Base-by-base conservation (phyloP, 2,797 vertebrate species). In the Spondyliosoma cantharus region DNA sequence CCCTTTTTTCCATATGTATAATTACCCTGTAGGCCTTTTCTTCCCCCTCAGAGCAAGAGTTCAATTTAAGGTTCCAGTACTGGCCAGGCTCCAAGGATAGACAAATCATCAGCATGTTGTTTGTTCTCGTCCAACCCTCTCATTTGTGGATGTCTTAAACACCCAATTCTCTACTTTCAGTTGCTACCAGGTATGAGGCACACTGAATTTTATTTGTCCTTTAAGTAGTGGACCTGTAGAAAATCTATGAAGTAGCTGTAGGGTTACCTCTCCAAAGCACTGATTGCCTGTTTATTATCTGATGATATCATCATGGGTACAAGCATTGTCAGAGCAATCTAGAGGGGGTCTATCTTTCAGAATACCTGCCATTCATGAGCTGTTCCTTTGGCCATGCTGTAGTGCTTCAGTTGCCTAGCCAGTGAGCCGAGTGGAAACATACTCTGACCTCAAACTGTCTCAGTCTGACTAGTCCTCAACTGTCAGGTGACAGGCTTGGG, bases 371-470 rank as follows among this genome's bases (percentile, higher is more conserved):
- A 76, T 64, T 82, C 81, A 79, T 17, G 48, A 62, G 61, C 7
- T 9, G 3, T 12, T 54, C 43, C 57, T 49, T 46, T 64, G 67
- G 69, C 58, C 53, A 43, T 59, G 69, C 20, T 65, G 60, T 19
- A 60, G 57, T 22, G 73, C 67, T 85, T 61, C 46, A 24, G 64
- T 53, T 0, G 52, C 67, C 45, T n/a, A 69, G 63, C 46, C 74
- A 71, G 48, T 22, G 82, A 89, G 74, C 65, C 32, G 16, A 82
- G 61, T 50, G 66, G 74, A 82, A 81, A 84, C 43, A 66, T 16
- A 20, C 45, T 53, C 73, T 90, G 89, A 85, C 93, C 93, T 90
- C 87, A 94, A 92, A 93, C 91, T 85, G 60, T 86, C 75, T 80
- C 73, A 69, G 75, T 79, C 68, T 78, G 79, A 71, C 73, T 15